Percentiles rank a stretch among this genome's conserved stretches.
phyloP scores from a whole-genome alignment of 1,140 invertebrate genomes.

The Wiebesia pumilae region DNA sequence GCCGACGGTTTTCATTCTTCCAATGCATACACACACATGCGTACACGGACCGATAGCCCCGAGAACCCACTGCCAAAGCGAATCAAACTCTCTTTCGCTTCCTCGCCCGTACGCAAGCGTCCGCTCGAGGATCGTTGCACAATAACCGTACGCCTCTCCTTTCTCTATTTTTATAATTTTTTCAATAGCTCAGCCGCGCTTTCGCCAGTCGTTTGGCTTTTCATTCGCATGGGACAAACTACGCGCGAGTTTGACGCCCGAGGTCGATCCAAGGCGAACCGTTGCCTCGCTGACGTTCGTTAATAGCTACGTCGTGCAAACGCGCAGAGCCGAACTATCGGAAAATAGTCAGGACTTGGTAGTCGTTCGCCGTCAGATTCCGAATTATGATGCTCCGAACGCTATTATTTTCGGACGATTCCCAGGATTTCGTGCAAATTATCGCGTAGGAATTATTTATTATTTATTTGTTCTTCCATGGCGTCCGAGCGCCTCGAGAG shows the following conservation, averaged over 20 bases:
- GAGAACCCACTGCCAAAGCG: conserved; percentile 7
- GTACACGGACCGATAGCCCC: neutral
- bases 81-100: conserved; percentile 12
- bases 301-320: neutral
- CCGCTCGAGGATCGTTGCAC: too few relatives aligned
- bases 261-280: neutral
- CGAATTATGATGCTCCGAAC: neutral
- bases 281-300: neutral
- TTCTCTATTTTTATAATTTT: neutral
- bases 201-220: conserved; percentile 27
- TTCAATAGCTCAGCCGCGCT: neutral
- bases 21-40: neutral
- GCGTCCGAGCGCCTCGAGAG: neutral
- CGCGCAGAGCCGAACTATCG: conserved; percentile 32
- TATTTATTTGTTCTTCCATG: neutral
- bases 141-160: too few relatives aligned
- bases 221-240: conserved; percentile 18
- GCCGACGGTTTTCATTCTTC: neutral
- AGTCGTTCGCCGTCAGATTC: neutral
- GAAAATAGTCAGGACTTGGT: conserved; percentile 27
- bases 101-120: too few relatives aligned
- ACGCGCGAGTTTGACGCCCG: neutral
- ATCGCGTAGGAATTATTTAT: neutral
- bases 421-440: neutral
- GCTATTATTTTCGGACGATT: neutral